phyloP scores from a whole-genome alignment of 1,140 invertebrate genomes.

The Agrilus planipennis region DNA sequence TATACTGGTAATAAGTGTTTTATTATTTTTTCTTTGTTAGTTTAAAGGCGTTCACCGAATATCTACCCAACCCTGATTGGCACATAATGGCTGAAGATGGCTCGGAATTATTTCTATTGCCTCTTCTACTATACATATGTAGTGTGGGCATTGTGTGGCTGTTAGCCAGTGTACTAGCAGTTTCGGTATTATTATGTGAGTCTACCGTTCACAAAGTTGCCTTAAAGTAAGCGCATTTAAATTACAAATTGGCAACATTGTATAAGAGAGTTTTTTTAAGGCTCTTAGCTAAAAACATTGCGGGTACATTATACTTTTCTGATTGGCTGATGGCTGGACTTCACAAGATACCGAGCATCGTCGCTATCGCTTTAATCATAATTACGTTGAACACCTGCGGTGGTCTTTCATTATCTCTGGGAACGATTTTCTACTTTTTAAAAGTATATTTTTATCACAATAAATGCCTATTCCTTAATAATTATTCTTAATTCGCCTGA shows the following conservation, averaged over 20 bases:
- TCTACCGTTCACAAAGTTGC: conserved; percentile 43
- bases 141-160: conserved; percentile 39
- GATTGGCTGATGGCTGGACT: conserved; percentile 42
- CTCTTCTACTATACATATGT: conserved; percentile 34
- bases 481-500: conserved; percentile 15
- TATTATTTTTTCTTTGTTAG: neutral
- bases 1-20: neutral
- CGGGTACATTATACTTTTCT: conserved; percentile 39
- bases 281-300: conserved; percentile 22
- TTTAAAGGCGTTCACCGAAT: conserved; percentile 2
- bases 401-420: conserved; percentile 38
- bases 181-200: conserved; percentile 42
- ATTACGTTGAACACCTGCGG: conserved; percentile 42
- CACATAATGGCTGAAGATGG: conserved; percentile 23
- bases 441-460: conserved; percentile 31
- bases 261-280: neutral
- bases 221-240: conserved; percentile 36
- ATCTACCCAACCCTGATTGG: conserved; percentile 26
- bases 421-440: conserved; percentile 43
- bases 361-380: conserved; percentile 35
- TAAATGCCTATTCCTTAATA: neutral
- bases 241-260: conserved; percentile 7
- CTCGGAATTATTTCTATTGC: conserved; percentile 29
- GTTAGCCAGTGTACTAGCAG: conserved; percentile 35
- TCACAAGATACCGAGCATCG: conserved; percentile 39